Percentiles rank a stretch among this genome's conserved stretches.
Conservation (phyloP, 2,888 invertebrate genomes). For the Arrhopalites spinosus region DNA sequence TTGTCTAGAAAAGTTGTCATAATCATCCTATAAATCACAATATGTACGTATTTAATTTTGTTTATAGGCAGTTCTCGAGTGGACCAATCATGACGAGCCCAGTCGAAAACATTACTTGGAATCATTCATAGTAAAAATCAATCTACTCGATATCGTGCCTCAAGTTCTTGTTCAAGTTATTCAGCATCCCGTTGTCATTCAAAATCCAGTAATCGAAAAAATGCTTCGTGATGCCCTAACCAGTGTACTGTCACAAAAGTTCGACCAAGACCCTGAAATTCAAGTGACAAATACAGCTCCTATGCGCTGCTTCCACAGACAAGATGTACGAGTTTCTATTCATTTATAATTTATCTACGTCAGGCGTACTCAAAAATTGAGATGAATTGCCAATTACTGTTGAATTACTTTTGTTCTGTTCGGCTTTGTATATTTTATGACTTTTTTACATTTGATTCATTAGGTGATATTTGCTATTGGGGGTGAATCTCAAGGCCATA, state of each 20-base stretch:
- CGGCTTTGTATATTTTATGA: neutral
- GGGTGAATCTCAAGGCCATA: slow-evolving; percentile 58
- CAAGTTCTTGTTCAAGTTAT: slow-evolving; percentile 56
- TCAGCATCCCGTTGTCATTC: slow-evolving; percentile 51
- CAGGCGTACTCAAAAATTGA: too few relatives aligned
- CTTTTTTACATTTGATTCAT: slow-evolving; percentile 2
- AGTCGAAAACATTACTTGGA: slow-evolving; percentile 50
- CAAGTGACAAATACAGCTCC: slow-evolving; percentile 24
- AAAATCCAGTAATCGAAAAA: slow-evolving; percentile 48
- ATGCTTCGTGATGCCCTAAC: slow-evolving; percentile 48
- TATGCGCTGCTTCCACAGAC: slow-evolving; percentile 49
- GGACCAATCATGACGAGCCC: slow-evolving; percentile 54
- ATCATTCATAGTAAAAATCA: slow-evolving; percentile 52
- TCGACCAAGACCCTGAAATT: slow-evolving; percentile 47
- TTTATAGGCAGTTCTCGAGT: slow-evolving; percentile 55
- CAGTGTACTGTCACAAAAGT: slow-evolving; percentile 51
- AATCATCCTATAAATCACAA: neutral
- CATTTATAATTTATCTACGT: neutral
- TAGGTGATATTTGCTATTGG: slow-evolving; percentile 58
- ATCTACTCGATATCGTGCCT: slow-evolving; percentile 56
- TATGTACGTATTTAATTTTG: neutral
- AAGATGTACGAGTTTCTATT: slow-evolving; percentile 47
- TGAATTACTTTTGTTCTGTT: too few relatives aligned
- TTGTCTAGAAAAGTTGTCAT: neutral
- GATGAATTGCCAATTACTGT: too few relatives aligned